A percentile compares a stretch with the other conserved stretches of the same genome.
Conservation (phyloP, 2,113 vertebrate species). For the Lepus timidus region DNA sequence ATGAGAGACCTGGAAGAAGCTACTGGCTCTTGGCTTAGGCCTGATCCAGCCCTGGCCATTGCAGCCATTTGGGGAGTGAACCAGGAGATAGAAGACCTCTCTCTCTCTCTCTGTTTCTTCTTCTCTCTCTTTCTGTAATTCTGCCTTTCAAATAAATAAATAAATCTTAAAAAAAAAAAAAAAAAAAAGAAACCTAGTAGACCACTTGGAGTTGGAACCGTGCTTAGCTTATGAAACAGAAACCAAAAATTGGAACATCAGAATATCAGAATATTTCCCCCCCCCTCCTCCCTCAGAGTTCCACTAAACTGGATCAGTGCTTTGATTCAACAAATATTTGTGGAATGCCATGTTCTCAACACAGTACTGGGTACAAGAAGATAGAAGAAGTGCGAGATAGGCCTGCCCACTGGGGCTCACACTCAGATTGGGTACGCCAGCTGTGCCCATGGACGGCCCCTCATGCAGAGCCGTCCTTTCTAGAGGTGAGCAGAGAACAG, state of each 20-base stretch:
- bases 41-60: too few species aligned
- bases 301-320: background rate
- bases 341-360: background rate
- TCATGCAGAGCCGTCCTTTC: background rate
- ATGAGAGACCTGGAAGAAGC: too few species aligned
- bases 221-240: slow-evolving; percentile 46
- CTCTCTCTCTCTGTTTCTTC: too few species aligned
- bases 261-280: background rate
- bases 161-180: too few species aligned
- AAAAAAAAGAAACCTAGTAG: background rate
- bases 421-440: background rate
- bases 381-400: background rate
- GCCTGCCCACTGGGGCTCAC: background rate
- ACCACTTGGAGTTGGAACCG: background rate
- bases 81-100: too few species aligned
- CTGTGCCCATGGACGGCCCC: background rate
- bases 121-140: too few species aligned
- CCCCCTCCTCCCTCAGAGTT: background rate
- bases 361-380: background rate
- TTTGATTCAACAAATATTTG: background rate
- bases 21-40: too few species aligned
- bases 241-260: slow-evolving; percentile 25
- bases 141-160: too few species aligned
- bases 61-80: too few species aligned
- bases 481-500: slow-evolving; percentile 14